Percentiles rank a stretch among this genome's conserved stretches.
phyloP scores from a whole-genome alignment of 1,140 invertebrate species.

The Pseudobourletiella spinata region DNA sequence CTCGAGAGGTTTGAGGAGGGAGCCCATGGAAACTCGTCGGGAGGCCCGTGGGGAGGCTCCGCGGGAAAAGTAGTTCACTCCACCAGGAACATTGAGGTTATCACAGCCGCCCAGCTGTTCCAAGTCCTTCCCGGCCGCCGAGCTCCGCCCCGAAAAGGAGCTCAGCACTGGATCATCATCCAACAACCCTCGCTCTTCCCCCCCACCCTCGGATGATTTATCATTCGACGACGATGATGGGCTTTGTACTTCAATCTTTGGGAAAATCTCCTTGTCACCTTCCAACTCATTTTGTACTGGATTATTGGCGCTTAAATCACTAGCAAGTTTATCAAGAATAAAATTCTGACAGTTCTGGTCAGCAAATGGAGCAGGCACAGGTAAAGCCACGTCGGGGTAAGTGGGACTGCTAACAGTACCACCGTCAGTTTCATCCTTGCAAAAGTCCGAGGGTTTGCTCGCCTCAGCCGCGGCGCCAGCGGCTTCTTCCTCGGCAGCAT shows the following conservation, averaged over 20 bases:
- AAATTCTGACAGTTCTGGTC: conserved; percentile 14
- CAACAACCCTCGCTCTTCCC: too few species aligned
- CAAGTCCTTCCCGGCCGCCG: not conserved
- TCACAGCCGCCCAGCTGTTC: not conserved
- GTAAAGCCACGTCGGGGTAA: conserved; percentile 31
- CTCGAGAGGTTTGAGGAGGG: conserved; percentile 36
- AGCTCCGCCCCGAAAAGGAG: not conserved
- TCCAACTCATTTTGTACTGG: conserved; percentile 9
- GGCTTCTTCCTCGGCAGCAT: not conserved
- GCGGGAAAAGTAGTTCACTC: conserved; percentile 23
- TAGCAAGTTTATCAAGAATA: not conserved
- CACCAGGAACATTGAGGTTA: conserved; percentile 14
- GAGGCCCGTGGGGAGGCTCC: conserved; percentile 34
- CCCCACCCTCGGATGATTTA: conserved; percentile 17
- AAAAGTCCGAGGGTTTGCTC: too few species aligned
- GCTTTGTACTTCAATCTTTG: conserved; percentile 34
- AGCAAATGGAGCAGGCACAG: conserved; percentile 31
- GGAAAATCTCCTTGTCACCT: conserved; percentile 24
- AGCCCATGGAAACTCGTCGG: conserved; percentile 38
- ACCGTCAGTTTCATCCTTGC: too few species aligned
- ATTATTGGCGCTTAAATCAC: not conserved
- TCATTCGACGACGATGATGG: conserved; percentile 27
- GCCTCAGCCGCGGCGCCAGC: not conserved
- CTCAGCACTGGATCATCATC: not conserved
- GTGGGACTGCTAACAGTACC: conserved; percentile 21